Evolutionary conservation across 1,140 invertebrate species (phyloP), one percentile per base, ranked within the genome.

Genomic region (Nomia melanderi): DNA sequence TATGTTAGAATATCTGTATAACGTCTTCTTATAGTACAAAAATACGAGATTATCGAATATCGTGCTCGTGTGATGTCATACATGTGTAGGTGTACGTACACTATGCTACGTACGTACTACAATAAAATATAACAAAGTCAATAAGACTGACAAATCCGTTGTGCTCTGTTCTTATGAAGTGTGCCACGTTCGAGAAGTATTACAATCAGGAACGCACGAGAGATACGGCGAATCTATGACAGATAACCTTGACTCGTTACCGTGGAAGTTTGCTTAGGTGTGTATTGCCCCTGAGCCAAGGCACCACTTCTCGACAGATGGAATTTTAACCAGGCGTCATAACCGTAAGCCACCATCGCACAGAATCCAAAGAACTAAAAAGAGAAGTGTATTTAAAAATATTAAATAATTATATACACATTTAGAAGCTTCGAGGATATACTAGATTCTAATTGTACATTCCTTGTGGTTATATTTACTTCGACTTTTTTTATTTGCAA

Each of bases 351-450:
- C n/a, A 95, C 83, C 94, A 96, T 97, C 33, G 95, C 95, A 69
- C 93, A 92, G 90, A 96, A 97, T 47, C 96, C 96, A 88, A 97
- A 97, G 88, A 97, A 96, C 96, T 97, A 89, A 36, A 94, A 94
- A 80, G 93, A 82, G 41, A n/a, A 59, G 56, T 39, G 12, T 39
- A 6, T 54, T 77, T 20, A 72, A 62, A 36, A 23, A 79, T 23
- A 41, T 39, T 14, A 67, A 33, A 25, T 17, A 39, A 50, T 50
- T 31, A 27, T 17, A 9, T 31, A 31, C 3, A 14, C 12, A 17
- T 4, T 0, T 17, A 39, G 8, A 39, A 11, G 36, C 5, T n/a
- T n/a, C n/a, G n/a, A n/a, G n/a, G n/a, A n/a, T n/a, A n/a, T n/a
- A n/a, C n/a, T n/a, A n/a, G n/a, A n/a, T n/a, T n/a, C n/a, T n/a